Evolutionary conservation across 23 tunicate species (phyloP), one percentile per base, ranked within the genome.

Genomic region (Trididemnum nubilum): DNA sequence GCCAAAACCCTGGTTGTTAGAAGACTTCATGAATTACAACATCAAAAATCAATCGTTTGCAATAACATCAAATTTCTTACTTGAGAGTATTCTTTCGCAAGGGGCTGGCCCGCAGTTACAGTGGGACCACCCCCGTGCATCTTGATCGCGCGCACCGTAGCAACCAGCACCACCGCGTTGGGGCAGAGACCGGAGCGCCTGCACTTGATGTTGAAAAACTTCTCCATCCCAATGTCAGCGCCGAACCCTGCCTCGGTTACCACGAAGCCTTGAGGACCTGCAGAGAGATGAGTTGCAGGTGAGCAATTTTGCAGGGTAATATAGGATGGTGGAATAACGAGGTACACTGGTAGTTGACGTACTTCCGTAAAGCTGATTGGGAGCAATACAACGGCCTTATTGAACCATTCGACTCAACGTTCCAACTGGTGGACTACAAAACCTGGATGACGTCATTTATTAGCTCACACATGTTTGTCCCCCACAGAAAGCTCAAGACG

Each of bases 201-300:
- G 76, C 99, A 96, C 75, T 96, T 96, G 34, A 96, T 96, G 78
- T 96, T 81, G 82, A 96, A 96, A 77, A 96, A 96, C 61, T 96
- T 96, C 81, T 96, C 99, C 99, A 96, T 96, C 58, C 99, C 99
- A 76, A 96, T 96, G 61, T 96, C 99, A 0, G 97, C 92, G 21
- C 99, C 99, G 67, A 96, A 96, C 33, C 99, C 99, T 0, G 99
- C 99, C 52, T 96, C 99, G 0, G 99, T 96, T 35, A 96, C 97
- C 64, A 96, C 99, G 39, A 87, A 61, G 2, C 99, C 99, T 9
- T 91, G 92, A 0, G 83, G 89, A 65, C 98, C 93, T 88, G 35
- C 4, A 3, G 15, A 49, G 18, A n/a, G n/a, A n/a, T n/a, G n/a
- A n/a, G n/a, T n/a, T n/a, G n/a, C n/a, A n/a, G n/a, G n/a, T n/a